Evolutionary conservation across 2,113 vertebrate species (phyloP).

Genomic region (Calonectris borealis): DNA sequence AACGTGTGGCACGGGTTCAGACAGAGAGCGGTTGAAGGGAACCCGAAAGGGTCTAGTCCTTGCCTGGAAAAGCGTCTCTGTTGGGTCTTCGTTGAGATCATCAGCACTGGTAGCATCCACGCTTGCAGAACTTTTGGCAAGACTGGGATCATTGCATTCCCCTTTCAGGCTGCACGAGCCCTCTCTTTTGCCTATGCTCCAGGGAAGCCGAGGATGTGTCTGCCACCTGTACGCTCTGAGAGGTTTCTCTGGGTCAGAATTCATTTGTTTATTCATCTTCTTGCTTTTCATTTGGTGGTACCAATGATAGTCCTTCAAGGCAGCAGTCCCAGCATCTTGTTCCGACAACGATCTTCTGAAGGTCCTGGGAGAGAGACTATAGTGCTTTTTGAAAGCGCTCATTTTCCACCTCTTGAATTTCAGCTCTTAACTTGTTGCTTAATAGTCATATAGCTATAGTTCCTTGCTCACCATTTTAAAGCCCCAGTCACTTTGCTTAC

Average conservation of each 20-base stretch:
- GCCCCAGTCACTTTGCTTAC: constrained; percentile 21
- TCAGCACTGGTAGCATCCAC: neutral
- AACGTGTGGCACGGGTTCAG: constrained; percentile 50
- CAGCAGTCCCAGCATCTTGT: constrained; percentile 52
- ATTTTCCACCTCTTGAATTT: constrained; percentile 59
- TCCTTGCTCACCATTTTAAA: constrained; percentile 47
- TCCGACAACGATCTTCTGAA: constrained; percentile 74
- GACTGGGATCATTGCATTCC: neutral
- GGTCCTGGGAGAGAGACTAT: constrained; percentile 27
- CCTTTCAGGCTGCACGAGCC: neutral
- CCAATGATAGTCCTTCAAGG: constrained; percentile 68
- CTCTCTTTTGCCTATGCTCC: constrained; percentile 42
- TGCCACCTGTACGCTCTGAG: constrained; percentile 63
- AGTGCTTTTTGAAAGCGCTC: constrained; percentile 72
- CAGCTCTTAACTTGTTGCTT: neutral
- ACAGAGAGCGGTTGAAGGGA: constrained; percentile 75
- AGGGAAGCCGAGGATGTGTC: constrained; percentile 43
- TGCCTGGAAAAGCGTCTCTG: neutral
- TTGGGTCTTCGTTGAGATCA: neutral
- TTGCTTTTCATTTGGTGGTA: constrained; percentile 57
- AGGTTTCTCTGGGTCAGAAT: constrained; percentile 34
- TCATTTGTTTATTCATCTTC: constrained; percentile 50
- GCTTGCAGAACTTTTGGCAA: neutral
- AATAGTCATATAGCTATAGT: neutral
- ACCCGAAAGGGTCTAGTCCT: neutral